Conservation (phyloP, 2,888 invertebrate genomes). For the Gnatocerus cornutus region DNA sequence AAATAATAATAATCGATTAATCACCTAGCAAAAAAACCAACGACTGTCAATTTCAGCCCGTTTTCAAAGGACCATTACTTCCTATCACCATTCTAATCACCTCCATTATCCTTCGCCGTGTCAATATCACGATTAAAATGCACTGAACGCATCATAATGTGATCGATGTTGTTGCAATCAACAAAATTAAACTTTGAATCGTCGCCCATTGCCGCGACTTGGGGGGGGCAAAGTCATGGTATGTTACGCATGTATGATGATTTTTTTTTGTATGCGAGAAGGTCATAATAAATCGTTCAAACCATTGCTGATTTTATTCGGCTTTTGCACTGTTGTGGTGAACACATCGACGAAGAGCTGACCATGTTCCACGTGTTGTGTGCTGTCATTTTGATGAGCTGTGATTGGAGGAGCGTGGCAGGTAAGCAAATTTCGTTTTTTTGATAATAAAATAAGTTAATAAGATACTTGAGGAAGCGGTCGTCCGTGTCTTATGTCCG, state of each 20-base stretch:
- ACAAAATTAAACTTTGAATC: constrained; percentile 37
- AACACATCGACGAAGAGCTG: constrained; percentile 54
- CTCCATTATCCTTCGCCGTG: constrained; percentile 5
- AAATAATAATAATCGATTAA: no score
- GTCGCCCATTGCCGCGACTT: constrained; percentile 23
- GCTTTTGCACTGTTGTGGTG: constrained; percentile 52
- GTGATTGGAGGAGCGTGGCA: constrained; percentile 22
- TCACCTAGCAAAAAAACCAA: no score
- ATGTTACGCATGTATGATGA: constrained; percentile 67
- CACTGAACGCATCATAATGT: constrained; percentile 7
- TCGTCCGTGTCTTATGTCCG: constrained; percentile 6
- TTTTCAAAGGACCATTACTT: no score
- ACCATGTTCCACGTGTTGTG: constrained; percentile 51
- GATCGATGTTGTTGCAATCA: constrained; percentile 22
- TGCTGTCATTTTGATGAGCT: constrained; percentile 44
- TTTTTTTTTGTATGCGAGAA: constrained; percentile 65
- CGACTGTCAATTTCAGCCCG: no score
- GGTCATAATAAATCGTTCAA: constrained; percentile 64
- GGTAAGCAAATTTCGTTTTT: constrained; percentile 52
- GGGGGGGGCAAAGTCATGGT: constrained; percentile 49
- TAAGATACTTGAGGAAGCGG: constrained; percentile 3
- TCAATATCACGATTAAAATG: constrained; percentile 18
- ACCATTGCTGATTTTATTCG: constrained; percentile 60
- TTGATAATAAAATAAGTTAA: neutral
- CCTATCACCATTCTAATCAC: constrained; percentile 3